phyloP scores from a whole-genome alignment of 2,888 invertebrate genomes.

The Brachyopa scutellaris region DNA sequence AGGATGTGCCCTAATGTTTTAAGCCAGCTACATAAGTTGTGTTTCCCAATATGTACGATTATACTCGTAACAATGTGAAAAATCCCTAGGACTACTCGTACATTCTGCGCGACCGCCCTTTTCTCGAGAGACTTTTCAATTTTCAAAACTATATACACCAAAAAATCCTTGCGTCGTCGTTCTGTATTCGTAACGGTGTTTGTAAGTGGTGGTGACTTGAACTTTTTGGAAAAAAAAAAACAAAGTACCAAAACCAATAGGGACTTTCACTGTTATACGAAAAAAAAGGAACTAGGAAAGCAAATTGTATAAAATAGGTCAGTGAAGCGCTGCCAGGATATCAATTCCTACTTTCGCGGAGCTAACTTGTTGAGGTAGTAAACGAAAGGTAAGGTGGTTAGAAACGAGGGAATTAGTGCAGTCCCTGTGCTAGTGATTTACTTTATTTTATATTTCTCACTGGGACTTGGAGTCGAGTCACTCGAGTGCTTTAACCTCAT shows the following conservation, averaged over 20 bases:
- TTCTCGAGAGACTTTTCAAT: constrained; percentile 14
- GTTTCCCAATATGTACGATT: constrained; percentile 11
- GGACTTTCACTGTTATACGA: background rate
- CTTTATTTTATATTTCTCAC: too few relatives aligned
- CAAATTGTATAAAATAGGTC: background rate
- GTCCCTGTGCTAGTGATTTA: too few relatives aligned
- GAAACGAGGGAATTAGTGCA: too few relatives aligned
- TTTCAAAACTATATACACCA: constrained; percentile 21
- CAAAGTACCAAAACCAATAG: background rate
- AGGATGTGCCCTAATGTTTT: constrained; percentile 6
- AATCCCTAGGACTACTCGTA: background rate
- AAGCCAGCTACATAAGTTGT: constrained; percentile 19
- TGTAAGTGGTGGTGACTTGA: background rate
- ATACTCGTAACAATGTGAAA: constrained; percentile 33
- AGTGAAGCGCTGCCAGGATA: background rate
- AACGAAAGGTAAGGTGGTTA: too few relatives aligned
- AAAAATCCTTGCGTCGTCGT: background rate
- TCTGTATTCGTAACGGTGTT: background rate
- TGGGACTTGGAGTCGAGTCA: too few relatives aligned
- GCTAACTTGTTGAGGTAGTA: background rate
- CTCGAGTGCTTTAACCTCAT: too few relatives aligned
- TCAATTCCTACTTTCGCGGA: background rate
- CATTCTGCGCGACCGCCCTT: constrained; percentile 12
- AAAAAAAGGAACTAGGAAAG: too few relatives aligned
- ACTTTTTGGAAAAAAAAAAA: background rate